phyloP scores from a whole-genome alignment of 2,797 vertebrate genomes.

The Gallinago stenura region DNA sequence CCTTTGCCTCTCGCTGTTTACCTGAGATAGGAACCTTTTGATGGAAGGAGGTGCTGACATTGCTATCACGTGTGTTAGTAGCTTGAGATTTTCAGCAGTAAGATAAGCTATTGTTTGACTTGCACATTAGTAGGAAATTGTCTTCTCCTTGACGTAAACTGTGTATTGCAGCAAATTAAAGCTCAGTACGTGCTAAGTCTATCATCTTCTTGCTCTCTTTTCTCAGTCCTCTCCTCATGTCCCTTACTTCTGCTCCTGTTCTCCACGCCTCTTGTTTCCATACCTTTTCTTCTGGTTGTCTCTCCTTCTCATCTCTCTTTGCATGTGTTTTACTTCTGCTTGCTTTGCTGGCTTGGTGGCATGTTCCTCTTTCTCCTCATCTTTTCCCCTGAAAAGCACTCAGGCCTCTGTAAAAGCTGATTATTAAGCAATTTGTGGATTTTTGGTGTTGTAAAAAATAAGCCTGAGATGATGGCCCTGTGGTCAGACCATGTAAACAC shows the following conservation, averaged over 20 bases:
- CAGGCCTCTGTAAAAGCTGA: neutral
- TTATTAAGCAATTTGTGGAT: neutral
- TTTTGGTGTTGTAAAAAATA: neutral
- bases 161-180: neutral
- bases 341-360: neutral
- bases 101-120: neutral
- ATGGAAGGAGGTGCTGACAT: neutral
- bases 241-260: neutral
- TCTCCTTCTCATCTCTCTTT: neutral
- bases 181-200: neutral
- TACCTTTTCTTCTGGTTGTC: neutral
- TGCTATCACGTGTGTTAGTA: neutral
- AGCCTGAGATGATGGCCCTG: neutral
- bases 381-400: neutral
- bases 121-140: neutral
- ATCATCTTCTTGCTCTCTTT: neutral
- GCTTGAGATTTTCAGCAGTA: neutral
- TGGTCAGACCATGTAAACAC: neutral
- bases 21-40: neutral
- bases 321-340: neutral
- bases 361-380: neutral
- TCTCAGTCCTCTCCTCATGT: neutral
- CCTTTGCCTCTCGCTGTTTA: neutral
- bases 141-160: neutral
- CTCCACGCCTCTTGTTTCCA: neutral